These are phyloP conservation scores for Pogonomyrmex californicus DNA, from an alignment of 1,140 invertebrate species.

Conservation along the genomic window DNA sequence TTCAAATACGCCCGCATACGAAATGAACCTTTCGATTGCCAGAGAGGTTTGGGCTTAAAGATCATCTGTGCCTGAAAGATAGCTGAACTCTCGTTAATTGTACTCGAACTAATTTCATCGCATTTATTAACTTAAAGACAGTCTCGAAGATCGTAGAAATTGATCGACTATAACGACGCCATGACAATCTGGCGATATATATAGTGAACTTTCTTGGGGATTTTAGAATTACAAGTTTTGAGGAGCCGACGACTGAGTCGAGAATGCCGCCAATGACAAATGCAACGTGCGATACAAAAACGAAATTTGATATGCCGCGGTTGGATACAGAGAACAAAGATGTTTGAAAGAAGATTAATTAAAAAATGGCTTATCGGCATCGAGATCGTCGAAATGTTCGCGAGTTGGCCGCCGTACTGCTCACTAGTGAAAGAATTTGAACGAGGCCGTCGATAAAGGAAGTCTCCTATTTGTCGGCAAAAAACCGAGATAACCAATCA, in stretches of 20 bases:
- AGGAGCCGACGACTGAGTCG: no score
- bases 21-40: not conserved
- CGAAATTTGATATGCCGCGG: no score
- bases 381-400: not conserved
- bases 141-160: not conserved
- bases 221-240: not conserved
- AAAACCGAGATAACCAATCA: not conserved
- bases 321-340: not conserved
- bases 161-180: not conserved
- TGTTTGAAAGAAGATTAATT: not conserved
- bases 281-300: not conserved
- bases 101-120: not conserved
- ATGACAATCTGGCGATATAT: not conserved
- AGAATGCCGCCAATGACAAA: not conserved
- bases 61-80: not conserved
- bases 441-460: constrained; percentile 11
- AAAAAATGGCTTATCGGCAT: not conserved
- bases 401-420: not conserved
- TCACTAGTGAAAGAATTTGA: not conserved
- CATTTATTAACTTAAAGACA: not conserved
- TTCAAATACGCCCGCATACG: not conserved
- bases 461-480: not conserved
- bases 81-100: not conserved
- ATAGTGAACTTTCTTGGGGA: not conserved
- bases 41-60: not conserved